Conservation (phyloP, 2,797 vertebrate species). For the Ctenochaetus hawaiiensis region DNA sequence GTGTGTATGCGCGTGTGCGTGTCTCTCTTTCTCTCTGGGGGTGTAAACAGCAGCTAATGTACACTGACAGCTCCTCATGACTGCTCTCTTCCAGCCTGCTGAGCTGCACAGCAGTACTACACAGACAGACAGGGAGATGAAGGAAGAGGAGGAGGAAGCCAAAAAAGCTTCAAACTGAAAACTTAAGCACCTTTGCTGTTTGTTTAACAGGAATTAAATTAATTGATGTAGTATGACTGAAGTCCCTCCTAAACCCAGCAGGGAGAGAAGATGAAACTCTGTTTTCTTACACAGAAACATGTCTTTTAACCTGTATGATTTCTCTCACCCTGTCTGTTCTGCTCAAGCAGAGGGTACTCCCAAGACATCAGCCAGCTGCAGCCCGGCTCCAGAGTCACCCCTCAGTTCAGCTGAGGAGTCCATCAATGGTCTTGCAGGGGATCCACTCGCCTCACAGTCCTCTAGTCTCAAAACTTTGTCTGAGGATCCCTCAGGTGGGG, state of each 20-base stretch:
- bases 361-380: slow-evolving; percentile 96
- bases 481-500: slow-evolving; percentile 87
- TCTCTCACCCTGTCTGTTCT: slow-evolving; percentile 55
- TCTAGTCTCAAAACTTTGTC: slow-evolving; percentile 87
- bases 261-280: slow-evolving; percentile 46
- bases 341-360: slow-evolving; percentile 92
- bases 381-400: slow-evolving; percentile 94
- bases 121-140: slow-evolving; percentile 81
- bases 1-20: slow-evolving; percentile 40
- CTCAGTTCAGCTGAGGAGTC: slow-evolving; percentile 95
- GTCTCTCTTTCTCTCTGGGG: slow-evolving; percentile 82
- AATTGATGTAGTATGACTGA: slow-evolving; percentile 68
- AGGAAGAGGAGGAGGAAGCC: slow-evolving; percentile 74
- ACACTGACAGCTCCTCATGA: slow-evolving; percentile 97
- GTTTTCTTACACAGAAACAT: slow-evolving; percentile 28
- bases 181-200: slow-evolving; percentile 79
- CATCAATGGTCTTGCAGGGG: slow-evolving; percentile 90
- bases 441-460: slow-evolving; percentile 88
- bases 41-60: slow-evolving; percentile 98
- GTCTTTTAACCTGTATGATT: slow-evolving; percentile 56
- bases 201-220: slow-evolving; percentile 75
- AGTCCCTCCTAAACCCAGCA: slow-evolving; percentile 62
- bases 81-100: slow-evolving; percentile 93
- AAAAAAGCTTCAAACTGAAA: slow-evolving; percentile 80
- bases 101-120: slow-evolving; percentile 81